Conservation (phyloP, 2,113 vertebrate genomes). For the Rhipidura dahli region DNA sequence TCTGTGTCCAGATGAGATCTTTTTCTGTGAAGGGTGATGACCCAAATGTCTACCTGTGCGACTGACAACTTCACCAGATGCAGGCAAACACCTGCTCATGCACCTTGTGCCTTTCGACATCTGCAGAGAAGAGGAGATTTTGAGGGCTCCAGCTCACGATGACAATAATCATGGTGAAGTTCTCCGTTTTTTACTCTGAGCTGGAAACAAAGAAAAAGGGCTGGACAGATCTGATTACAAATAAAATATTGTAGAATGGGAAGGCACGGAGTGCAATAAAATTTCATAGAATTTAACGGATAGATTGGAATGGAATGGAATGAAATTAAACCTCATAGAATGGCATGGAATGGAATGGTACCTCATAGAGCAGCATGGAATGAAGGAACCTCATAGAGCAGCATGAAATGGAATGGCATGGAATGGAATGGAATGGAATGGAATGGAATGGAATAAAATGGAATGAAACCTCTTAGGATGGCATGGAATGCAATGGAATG, state of each 20-base stretch:
- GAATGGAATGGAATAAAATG: no score
- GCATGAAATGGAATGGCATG: not conserved
- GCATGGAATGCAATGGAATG: not conserved
- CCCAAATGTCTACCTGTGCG: not conserved
- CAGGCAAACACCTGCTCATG: not conserved
- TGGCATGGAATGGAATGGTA: not conserved
- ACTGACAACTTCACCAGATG: not conserved
- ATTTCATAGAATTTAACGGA: no score
- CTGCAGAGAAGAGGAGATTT: not conserved
- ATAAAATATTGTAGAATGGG: no score
- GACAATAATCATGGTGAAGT: not conserved
- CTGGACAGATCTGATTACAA: not conserved
- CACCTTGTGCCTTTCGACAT: not conserved
- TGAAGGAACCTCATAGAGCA: no score
- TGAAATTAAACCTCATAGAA: not conserved
- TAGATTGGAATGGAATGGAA: not conserved
- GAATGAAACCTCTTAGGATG: not conserved
- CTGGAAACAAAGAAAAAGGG: not conserved
- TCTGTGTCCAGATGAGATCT: not conserved
- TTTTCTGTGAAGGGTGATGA: not conserved
- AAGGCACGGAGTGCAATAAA: not conserved
- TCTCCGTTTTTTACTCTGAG: not conserved
- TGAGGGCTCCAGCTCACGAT: not conserved
- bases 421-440: not conserved
- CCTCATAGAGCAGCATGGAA: no score